Conservation (phyloP, 2,888 invertebrate genomes). For the Drosophila testacea region DNA sequence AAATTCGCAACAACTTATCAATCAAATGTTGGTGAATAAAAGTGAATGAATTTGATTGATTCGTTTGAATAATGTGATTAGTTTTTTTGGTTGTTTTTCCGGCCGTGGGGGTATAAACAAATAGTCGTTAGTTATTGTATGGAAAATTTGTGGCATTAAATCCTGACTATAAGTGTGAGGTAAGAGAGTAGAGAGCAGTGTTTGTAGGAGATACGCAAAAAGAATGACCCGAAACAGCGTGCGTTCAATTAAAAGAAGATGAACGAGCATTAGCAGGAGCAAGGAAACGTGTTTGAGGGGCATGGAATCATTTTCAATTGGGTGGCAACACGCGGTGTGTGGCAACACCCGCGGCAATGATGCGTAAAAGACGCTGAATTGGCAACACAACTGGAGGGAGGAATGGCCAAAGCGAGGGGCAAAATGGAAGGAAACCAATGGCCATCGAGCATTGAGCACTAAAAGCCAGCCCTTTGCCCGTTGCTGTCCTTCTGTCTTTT, state of each 20-base stretch:
- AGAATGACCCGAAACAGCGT: slow-evolving; percentile 35
- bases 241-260: slow-evolving; percentile 67
- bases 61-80: slow-evolving; percentile 23
- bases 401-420: not conserved
- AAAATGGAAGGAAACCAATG: not conserved
- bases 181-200: not conserved
- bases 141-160: slow-evolving; percentile 11
- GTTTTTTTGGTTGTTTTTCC: slow-evolving; percentile 4
- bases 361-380: slow-evolving; percentile 61
- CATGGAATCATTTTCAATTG: slow-evolving; percentile 28
- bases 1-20: slow-evolving; percentile 8
- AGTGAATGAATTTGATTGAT: slow-evolving; percentile 25
- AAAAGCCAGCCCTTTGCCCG: slow-evolving; percentile 5
- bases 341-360: slow-evolving; percentile 49
- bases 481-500: slow-evolving; percentile 8
- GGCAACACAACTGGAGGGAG: slow-evolving; percentile 18
- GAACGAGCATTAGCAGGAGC: slow-evolving; percentile 44
- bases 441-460: not conserved
- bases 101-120: not conserved
- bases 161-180: not conserved
- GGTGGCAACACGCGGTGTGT: slow-evolving; percentile 29
- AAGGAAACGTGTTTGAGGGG: slow-evolving; percentile 27
- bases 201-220: slow-evolving; percentile 4
- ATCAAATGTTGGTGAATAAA: slow-evolving; percentile 1
- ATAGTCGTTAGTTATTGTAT: slow-evolving; percentile 6